Conservation (phyloP, 2,797 vertebrate species). For the Triplophysa yarkandensis region DNA sequence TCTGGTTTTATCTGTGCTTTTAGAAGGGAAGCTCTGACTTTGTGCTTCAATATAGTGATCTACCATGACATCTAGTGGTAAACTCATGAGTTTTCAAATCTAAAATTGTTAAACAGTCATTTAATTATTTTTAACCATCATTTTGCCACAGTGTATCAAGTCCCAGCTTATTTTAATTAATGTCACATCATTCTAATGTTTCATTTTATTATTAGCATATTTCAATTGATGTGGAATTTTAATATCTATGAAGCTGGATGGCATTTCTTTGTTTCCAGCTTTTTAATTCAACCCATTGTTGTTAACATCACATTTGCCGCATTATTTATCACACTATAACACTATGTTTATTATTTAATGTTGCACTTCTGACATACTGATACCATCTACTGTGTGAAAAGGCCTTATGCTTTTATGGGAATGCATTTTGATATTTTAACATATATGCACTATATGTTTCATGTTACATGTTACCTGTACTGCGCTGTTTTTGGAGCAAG, state of each 20-base stretch:
- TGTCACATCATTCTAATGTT: no score
- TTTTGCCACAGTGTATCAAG: background rate
- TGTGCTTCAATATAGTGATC: background rate
- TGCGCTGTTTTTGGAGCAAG: no score
- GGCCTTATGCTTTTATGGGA: background rate
- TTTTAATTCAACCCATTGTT: background rate
- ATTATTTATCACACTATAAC: slow-evolving; percentile 5
- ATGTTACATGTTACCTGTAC: no score
- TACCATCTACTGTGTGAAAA: background rate
- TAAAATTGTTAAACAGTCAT: background rate
- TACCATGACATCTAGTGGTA: background rate
- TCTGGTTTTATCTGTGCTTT: no score
- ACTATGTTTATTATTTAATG: background rate
- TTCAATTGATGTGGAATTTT: background rate
- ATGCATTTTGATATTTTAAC: background rate
- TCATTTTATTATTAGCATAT: no score
- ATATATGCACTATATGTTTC: no score
- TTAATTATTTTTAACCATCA: background rate
- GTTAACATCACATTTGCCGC: background rate
- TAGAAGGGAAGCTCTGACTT: background rate
- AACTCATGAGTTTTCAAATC: background rate
- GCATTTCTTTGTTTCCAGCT: background rate
- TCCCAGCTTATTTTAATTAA: background rate
- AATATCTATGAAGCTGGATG: background rate
- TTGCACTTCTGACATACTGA: background rate